A percentile compares a stretch with the other conserved stretches of the same genome.
Evolutionary conservation across 2,797 vertebrate genomes (phyloP).

Genomic region (Sylvia borin): DNA sequence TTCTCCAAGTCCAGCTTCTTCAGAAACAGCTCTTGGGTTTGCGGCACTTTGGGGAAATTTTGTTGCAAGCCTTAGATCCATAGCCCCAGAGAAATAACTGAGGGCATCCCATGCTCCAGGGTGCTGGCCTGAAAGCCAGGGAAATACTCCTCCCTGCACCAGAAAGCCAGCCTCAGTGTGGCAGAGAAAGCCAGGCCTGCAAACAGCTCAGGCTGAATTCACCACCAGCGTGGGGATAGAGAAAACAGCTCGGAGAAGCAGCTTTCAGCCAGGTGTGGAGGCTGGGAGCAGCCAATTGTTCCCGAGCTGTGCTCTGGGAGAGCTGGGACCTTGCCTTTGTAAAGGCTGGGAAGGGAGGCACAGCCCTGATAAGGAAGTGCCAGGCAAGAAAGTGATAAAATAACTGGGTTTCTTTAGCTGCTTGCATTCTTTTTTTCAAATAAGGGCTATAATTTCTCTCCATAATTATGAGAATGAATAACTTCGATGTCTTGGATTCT

Average conservation of each 20-base stretch:
- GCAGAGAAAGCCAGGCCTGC: neutral
- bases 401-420: neutral
- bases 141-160: neutral
- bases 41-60: neutral
- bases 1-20: neutral
- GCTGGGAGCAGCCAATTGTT: neutral
- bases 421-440: neutral
- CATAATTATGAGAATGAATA: neutral
- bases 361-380: neutral
- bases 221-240: neutral
- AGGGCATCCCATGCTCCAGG: neutral
- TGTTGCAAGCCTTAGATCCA: neutral
- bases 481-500: neutral
- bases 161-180: neutral
- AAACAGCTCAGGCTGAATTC: neutral
- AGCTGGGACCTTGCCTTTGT: neutral
- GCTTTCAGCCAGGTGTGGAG: neutral
- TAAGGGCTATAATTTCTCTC: neutral
- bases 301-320: neutral
- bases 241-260: neutral
- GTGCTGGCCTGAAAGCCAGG: accelerated
- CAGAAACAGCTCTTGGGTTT: neutral
- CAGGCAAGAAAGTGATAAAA: neutral
- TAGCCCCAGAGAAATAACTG: neutral
- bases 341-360: neutral